Conservation (phyloP, 1,140 invertebrate genomes). For the Galendromus occidentalis region DNA sequence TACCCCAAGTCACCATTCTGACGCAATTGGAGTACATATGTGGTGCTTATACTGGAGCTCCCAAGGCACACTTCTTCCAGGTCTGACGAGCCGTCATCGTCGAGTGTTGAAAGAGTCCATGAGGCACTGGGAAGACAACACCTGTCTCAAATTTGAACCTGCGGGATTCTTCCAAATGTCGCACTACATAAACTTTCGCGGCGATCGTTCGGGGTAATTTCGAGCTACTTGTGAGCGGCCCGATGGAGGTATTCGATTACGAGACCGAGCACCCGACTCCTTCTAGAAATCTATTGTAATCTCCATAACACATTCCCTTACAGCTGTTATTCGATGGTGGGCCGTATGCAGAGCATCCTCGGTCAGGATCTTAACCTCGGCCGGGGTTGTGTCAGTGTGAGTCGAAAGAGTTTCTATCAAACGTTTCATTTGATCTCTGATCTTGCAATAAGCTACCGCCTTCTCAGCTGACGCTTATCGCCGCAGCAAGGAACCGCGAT, state of each 20-base stretch:
- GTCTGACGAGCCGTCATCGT: not conserved
- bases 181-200: not conserved
- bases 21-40: too few species aligned
- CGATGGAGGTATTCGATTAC: not conserved
- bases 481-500: not conserved
- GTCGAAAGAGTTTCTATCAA: too few species aligned
- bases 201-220: not conserved
- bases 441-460: too few species aligned
- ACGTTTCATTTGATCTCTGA: too few species aligned
- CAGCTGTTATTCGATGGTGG: slow-evolving; percentile 1
- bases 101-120: not conserved
- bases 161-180: not conserved
- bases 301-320: not conserved
- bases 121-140: not conserved
- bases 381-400: not conserved
- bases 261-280: not conserved
- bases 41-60: too few species aligned
- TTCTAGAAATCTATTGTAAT: not conserved
- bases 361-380: not conserved
- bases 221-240: not conserved
- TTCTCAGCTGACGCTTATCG: too few species aligned
- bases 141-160: not conserved
- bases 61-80: not conserved
- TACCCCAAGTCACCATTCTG: too few species aligned
- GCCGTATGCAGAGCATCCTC: not conserved